phyloP scores from a whole-genome alignment of 2,113 vertebrate species.

The Sapajus apella region DNA sequence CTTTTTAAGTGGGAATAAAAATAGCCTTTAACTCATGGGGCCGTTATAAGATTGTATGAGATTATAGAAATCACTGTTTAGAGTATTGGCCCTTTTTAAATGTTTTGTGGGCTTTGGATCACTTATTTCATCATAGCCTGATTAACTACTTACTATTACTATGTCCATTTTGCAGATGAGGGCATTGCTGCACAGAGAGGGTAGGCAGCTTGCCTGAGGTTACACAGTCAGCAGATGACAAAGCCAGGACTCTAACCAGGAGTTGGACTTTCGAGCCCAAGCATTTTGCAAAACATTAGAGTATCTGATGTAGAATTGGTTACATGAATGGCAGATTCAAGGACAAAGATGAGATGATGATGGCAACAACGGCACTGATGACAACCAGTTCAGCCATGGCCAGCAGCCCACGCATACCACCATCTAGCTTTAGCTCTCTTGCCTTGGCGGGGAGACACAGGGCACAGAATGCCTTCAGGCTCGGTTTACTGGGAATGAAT shows the following conservation, averaged over 20 bases:
- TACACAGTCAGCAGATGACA: neutral
- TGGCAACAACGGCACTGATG: fast-evolving
- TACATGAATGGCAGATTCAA: no score
- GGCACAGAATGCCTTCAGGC: neutral
- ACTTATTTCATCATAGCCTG: neutral
- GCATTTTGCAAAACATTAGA: fast-evolving
- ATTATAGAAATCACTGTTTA: neutral
- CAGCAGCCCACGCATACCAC: no score
- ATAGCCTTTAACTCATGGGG: neutral
- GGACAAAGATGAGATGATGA: fast-evolving
- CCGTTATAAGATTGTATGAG: fast-evolving
- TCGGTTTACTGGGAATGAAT: neutral
- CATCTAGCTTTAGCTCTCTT: neutral
- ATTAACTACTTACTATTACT: fast-evolving
- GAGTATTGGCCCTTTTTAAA: neutral
- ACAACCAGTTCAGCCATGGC: fast-evolving
- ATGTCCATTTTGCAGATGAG: neutral
- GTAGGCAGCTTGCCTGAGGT: neutral
- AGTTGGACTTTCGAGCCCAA: neutral
- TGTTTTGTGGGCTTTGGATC: fast-evolving
- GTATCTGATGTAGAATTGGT: no score
- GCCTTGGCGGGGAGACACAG: neutral
- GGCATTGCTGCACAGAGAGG: no score
- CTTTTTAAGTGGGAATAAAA: neutral
- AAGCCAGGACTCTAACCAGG: neutral